Conservation (phyloP, 2,888 invertebrate genomes). For the Pseudococcus jackbeardsleyi region DNA sequence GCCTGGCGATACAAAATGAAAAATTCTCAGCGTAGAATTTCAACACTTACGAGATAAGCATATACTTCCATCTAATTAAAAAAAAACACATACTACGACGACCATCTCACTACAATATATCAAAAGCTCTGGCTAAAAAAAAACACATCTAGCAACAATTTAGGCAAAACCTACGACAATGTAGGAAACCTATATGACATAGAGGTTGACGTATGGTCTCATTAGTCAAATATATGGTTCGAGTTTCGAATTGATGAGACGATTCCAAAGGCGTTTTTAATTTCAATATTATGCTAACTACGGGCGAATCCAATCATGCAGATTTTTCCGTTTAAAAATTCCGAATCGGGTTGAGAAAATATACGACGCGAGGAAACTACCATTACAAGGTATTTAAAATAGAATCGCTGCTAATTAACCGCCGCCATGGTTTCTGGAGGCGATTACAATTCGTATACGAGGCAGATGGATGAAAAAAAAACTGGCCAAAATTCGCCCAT, state of each 20-base stretch:
- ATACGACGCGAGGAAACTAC: not conserved
- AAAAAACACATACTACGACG: not conserved
- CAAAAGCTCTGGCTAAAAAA: not conserved
- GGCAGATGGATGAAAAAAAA: not conserved
- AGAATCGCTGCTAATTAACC: not conserved
- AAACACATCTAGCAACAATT: not conserved
- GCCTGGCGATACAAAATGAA: not conserved
- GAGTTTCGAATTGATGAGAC: conserved; percentile 12
- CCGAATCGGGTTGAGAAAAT: not conserved
- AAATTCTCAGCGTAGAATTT: not conserved
- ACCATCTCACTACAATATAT: not conserved
- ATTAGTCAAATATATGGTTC: conserved; percentile 35
- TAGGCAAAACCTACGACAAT: not conserved
- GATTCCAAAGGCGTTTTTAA: conserved; percentile 32
- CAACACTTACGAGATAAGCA: not conserved
- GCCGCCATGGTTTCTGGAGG: not conserved
- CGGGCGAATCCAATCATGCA: not conserved
- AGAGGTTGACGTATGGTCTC: conserved; percentile 17
- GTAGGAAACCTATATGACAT: conserved; percentile 5
- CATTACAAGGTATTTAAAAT: conserved; percentile 26
- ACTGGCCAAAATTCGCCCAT: not conserved
- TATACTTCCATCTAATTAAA: not conserved
- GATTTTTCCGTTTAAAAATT: not conserved
- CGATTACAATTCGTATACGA: not conserved
- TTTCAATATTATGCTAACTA: conserved; percentile 31